These are phyloP conservation scores for Nasua narica DNA, from an alignment of 2,797 vertebrate genomes.

Conservation along the genomic window DNA sequence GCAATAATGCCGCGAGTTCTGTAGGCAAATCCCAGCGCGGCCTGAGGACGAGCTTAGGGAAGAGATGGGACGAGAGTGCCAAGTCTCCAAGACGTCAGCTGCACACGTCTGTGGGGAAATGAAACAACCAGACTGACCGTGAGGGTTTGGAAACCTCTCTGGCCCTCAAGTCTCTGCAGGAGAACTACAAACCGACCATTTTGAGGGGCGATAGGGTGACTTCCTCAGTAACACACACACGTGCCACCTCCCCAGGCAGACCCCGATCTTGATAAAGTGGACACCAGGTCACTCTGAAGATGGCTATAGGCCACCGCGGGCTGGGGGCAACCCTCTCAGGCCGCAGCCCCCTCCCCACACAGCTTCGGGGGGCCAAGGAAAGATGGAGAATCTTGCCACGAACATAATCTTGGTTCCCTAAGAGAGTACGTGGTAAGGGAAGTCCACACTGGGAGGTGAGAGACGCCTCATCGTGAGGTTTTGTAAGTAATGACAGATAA, in stretches of 20 bases:
- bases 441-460: background rate
- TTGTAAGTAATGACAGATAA: background rate
- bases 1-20: rapidly evolving
- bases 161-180: background rate
- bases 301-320: rapidly evolving
- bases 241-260: rapidly evolving
- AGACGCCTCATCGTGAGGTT: background rate
- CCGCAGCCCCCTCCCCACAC: background rate
- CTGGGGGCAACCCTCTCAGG: rapidly evolving
- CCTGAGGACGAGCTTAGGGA: background rate
- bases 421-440: background rate
- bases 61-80: background rate
- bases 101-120: background rate
- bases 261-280: background rate
- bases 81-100: rapidly evolving
- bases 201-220: rapidly evolving
- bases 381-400: background rate
- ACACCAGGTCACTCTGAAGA: rapidly evolving
- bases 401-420: background rate
- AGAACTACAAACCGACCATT: background rate
- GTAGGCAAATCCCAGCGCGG: rapidly evolving
- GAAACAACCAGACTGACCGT: rapidly evolving
- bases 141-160: background rate
- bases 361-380: background rate
- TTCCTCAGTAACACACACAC: rapidly evolving